Conservation (phyloP, 2,888 invertebrate species). For the Anoplius nigerrimus region DNA sequence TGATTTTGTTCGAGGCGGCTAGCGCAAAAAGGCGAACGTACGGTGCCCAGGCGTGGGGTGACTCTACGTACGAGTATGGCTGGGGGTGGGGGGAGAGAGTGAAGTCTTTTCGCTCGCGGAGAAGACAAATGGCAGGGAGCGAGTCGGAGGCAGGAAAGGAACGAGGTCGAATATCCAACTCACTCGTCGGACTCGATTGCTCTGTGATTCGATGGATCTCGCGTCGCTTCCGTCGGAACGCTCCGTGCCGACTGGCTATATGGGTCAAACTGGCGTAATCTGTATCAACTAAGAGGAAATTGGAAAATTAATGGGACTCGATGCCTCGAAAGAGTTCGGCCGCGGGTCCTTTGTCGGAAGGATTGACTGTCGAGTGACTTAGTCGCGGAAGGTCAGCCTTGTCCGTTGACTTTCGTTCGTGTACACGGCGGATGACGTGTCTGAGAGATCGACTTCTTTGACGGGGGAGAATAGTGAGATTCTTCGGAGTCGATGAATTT, state of each 20-base stretch:
- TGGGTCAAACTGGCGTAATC: conserved; percentile 33
- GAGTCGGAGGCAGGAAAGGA: conserved; percentile 36
- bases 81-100: neutral
- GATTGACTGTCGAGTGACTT: too few relatives aligned
- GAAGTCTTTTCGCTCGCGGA: conserved; percentile 31
- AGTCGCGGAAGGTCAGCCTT: too few relatives aligned
- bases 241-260: conserved; percentile 9
- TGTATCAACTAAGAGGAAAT: conserved; percentile 30
- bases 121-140: conserved; percentile 51
- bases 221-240: conserved; percentile 2
- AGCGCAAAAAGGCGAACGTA: conserved; percentile 29
- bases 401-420: neutral
- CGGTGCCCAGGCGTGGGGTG: conserved; percentile 25
- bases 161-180: conserved; percentile 53
- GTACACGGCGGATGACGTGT: conserved; percentile 24
- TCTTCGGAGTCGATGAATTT: too few relatives aligned
- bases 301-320: conserved; percentile 35
- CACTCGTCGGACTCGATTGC: conserved; percentile 50
- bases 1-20: conserved; percentile 59
- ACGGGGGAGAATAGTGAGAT: too few relatives aligned
- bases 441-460: conserved; percentile 31
- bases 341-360: too few relatives aligned
- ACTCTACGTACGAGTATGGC: neutral
- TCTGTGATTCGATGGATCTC: conserved; percentile 50
- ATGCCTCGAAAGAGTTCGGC: neutral